These are phyloP conservation scores for Cardiocondyla obscurior DNA, from an alignment of 1,140 invertebrate genomes.

Conservation along the genomic window DNA sequence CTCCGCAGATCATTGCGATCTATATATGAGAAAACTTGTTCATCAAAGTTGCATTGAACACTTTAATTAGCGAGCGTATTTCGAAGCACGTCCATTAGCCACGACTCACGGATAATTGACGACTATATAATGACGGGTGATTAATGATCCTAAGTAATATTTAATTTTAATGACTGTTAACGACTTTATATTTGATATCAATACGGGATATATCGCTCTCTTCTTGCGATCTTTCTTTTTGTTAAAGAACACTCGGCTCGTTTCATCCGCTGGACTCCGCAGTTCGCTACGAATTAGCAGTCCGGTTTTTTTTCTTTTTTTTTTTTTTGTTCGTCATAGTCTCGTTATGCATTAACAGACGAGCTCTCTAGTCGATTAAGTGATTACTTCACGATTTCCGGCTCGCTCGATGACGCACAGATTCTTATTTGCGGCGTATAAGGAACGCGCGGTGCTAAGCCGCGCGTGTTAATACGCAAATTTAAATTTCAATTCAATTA, in stretches of 20 bases:
- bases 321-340: background rate
- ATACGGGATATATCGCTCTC: too few species aligned
- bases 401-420: slow-evolving; percentile 54
- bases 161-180: background rate
- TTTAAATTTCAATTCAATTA: too few species aligned
- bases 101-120: background rate
- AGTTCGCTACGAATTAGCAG: background rate
- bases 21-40: background rate
- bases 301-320: too few species aligned
- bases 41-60: background rate
- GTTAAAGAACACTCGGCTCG: background rate
- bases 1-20: background rate
- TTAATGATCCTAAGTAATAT: background rate
- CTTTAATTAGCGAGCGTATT: background rate
- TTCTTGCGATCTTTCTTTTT: background rate
- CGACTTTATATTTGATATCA: background rate
- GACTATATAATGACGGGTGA: background rate
- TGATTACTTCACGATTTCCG: slow-evolving; percentile 64
- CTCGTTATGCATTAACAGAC: background rate
- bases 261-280: background rate
- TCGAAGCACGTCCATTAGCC: background rate
- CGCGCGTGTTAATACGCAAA: slow-evolving; percentile 17
- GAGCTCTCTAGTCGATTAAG: slow-evolving; percentile 11
- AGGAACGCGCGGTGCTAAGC: background rate
- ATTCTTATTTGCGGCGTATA: slow-evolving; percentile 54